Conservation (phyloP, 2,113 vertebrate species). For the Gyps fulvus region DNA sequence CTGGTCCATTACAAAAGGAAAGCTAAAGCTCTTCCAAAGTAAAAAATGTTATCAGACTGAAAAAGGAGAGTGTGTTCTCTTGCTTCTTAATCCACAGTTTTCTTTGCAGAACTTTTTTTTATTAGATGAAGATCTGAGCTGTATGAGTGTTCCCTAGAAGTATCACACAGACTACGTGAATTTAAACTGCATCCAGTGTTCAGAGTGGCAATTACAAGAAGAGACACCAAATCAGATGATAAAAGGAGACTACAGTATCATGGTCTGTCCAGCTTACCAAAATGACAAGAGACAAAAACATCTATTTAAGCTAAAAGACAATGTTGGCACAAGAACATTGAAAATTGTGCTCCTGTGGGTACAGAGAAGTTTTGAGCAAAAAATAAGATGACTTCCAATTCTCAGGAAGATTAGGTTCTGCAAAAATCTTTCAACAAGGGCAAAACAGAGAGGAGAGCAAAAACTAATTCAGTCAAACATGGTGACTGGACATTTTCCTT, state of each 20-base stretch:
- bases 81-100: not conserved
- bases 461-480: not conserved
- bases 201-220: not conserved
- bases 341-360: not conserved
- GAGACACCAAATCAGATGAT: not conserved
- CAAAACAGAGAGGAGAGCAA: not conserved
- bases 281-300: not conserved
- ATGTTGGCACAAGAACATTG: rapidly evolving
- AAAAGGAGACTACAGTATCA: not conserved
- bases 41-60: not conserved
- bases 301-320: not conserved
- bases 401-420: not conserved
- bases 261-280: not conserved
- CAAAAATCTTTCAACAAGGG: not conserved
- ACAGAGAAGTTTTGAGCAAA: rapidly evolving
- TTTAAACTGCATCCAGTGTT: not conserved
- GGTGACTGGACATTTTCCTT: not conserved
- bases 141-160: not conserved
- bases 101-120: not conserved
- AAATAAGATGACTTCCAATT: not conserved
- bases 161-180: not conserved
- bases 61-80: not conserved
- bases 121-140: not conserved
- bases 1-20: not conserved
- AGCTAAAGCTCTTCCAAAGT: not conserved